Percentiles rank a stretch among this genome's conserved stretches.
Evolutionary conservation across 2,888 invertebrate genomes (phyloP).

Genomic region (Strigamia crassipes): DNA sequence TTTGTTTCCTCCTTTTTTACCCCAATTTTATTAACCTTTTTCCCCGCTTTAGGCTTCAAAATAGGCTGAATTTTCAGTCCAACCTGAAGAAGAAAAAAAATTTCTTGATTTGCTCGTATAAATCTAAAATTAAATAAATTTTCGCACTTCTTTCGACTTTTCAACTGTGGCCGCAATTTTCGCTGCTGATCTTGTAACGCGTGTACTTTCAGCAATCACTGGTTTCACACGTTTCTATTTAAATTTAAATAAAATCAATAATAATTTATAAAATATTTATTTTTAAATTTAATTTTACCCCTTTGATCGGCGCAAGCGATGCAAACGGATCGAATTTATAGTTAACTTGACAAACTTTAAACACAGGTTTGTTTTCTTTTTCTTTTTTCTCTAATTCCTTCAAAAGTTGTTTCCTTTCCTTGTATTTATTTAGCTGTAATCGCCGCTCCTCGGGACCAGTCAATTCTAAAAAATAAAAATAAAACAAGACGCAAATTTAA

Average conservation of each 20-base stretch:
- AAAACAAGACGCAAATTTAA: not conserved
- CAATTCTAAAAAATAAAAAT: not conserved
- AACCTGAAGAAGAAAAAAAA: too few species aligned
- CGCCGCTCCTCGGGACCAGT: not conserved
- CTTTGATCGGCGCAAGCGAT: not conserved
- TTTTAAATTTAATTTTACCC: too few species aligned
- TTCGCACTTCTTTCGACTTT: not conserved
- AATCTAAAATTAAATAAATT: too few species aligned
- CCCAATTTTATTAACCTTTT: not conserved
- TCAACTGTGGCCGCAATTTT: not conserved
- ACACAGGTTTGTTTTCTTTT: not conserved
- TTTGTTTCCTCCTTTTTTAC: not conserved
- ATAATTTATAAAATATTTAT: not conserved
- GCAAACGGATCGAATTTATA: not conserved
- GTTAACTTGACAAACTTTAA: not conserved
- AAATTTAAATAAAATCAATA: not conserved
- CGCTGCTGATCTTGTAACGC: not conserved
- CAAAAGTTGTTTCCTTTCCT: conserved; percentile 14
- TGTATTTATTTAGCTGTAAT: not conserved
- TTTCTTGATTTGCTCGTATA: not conserved
- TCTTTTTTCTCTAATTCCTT: not conserved
- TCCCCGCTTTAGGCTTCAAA: not conserved
- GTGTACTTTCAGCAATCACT: not conserved
- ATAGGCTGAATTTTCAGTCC: not conserved
- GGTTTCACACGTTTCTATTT: not conserved